Conservation (phyloP, 2,888 invertebrate species). For the Sminthurides aquaticus region DNA sequence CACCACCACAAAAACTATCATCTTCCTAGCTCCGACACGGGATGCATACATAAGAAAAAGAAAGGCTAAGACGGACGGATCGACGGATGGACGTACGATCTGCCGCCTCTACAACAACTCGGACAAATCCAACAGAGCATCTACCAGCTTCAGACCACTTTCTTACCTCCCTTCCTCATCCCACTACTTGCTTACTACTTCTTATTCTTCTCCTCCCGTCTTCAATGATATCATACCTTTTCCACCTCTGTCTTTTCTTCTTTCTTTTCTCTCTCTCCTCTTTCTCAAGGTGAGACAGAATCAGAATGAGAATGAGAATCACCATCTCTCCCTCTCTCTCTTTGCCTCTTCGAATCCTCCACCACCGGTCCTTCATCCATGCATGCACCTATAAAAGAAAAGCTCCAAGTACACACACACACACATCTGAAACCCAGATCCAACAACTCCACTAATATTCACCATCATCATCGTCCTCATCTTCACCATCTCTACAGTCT, state of each 20-base stretch:
- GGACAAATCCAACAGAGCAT: background rate
- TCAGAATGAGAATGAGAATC: no score
- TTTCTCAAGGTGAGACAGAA: background rate
- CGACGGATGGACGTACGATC: no score
- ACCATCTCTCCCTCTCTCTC: no score
- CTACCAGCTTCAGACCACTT: background rate
- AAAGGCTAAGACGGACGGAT: no score
- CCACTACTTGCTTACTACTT: background rate
- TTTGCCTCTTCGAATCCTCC: background rate
- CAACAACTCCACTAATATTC: background rate
- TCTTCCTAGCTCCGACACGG: background rate
- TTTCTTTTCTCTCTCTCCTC: background rate
- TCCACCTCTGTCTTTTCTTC: background rate
- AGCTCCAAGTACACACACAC: no score
- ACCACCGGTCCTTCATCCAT: background rate
- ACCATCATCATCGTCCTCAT: background rate
- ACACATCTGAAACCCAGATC: background rate
- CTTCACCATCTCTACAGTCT: background rate
- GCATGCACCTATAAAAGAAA: no score
- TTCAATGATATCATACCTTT: background rate
- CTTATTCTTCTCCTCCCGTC: background rate
- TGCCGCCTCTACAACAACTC: background rate
- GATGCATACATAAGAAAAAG: background rate
- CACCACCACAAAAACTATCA: slow-evolving; percentile 24
- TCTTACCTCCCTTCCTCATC: background rate